Conservation (phyloP, 2,797 vertebrate genomes). For the Pampus argenteus region DNA sequence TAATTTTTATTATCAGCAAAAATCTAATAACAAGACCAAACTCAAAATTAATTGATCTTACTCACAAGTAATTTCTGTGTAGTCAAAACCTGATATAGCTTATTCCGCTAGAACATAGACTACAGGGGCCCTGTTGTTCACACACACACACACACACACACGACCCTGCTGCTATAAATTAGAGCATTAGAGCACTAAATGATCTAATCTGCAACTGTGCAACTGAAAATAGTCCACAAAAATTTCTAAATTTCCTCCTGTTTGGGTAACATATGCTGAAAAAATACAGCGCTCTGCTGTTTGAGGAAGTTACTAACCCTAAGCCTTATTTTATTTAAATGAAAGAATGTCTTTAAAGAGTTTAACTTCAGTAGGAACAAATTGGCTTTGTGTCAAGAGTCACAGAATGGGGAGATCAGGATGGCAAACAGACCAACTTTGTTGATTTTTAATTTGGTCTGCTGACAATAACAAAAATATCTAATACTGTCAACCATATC, state of each 20-base stretch:
- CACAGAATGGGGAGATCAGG: too few species aligned
- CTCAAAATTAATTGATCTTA: background rate
- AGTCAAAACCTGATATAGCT: background rate
- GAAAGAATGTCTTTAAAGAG: background rate
- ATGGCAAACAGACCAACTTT: too few species aligned
- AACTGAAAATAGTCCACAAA: background rate
- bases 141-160: background rate
- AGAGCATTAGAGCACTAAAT: background rate
- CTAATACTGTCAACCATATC: too few species aligned
- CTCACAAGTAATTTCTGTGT: background rate
- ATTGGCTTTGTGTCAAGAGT: too few species aligned
- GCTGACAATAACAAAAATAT: background rate
- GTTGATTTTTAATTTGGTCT: background rate
- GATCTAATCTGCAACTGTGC: background rate
- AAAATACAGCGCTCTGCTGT: background rate
- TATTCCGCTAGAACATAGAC: background rate
- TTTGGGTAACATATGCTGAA: background rate
- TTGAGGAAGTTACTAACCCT: too few species aligned
- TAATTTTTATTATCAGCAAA: background rate
- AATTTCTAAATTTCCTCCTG: background rate
- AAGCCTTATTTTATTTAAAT: too few species aligned
- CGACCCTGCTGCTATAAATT: background rate
- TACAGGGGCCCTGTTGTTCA: constrained; percentile 1
- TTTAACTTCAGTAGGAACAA: too few species aligned
- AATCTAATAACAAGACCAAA: constrained; percentile 11